These are phyloP conservation scores for Tribolium castaneum DNA, from an alignment of 1,140 invertebrate species.

Conservation along the genomic window DNA sequence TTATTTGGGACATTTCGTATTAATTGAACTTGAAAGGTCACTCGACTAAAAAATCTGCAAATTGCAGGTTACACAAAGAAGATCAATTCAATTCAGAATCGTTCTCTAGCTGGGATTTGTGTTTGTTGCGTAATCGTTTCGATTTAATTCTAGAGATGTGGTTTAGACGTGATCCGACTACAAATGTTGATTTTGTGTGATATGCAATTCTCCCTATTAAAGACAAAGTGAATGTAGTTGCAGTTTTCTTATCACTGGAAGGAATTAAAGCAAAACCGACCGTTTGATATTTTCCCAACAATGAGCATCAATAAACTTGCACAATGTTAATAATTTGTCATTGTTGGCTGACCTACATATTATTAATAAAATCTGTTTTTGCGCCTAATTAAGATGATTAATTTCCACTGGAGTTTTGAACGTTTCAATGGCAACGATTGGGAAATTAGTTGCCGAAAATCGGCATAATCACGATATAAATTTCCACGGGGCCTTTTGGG, in stretches of 20 bases:
- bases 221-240: neutral
- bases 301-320: slow-evolving; percentile 8
- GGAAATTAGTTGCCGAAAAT: neutral
- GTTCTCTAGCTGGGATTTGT: neutral
- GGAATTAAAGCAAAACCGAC: neutral
- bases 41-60: too few relatives aligned
- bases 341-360: slow-evolving; percentile 6
- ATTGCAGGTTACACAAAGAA: neutral
- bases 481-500: neutral
- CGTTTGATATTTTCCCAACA: neutral
- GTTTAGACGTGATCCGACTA: neutral
- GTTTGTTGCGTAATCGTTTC: neutral
- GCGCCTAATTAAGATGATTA: slow-evolving; percentile 6
- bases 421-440: neutral
- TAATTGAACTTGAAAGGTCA: too few relatives aligned
- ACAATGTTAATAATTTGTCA: neutral
- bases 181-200: neutral
- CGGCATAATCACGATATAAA: neutral
- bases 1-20: too few relatives aligned
- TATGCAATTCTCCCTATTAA: neutral
- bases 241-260: neutral
- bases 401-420: neutral
- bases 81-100: neutral
- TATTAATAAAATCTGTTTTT: slow-evolving; percentile 2
- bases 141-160: neutral